Conservation (phyloP, 1,140 invertebrate genomes). For the Heliconius hermathena region DNA sequence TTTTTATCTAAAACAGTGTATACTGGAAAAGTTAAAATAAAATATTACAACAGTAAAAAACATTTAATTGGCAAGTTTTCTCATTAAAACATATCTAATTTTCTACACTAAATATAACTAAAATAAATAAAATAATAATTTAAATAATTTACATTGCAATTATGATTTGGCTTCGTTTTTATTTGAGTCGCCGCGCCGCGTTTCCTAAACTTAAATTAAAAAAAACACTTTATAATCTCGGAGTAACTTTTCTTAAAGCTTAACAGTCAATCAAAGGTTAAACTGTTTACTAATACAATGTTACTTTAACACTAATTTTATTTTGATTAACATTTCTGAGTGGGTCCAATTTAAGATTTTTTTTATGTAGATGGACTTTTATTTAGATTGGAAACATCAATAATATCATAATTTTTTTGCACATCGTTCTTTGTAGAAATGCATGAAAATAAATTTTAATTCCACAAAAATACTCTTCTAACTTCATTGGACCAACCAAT, state of each 20-base stretch:
- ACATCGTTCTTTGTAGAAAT: not conserved
- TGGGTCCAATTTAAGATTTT: no score
- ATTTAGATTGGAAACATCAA: no score
- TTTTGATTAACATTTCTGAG: no score
- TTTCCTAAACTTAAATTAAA: not conserved
- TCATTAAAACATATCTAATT: not conserved
- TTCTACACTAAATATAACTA: conserved; percentile 4
- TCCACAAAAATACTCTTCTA: not conserved
- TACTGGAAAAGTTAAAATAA: not conserved
- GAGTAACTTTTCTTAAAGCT: no score
- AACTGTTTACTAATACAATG: no score
- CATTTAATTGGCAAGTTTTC: conserved; percentile 39
- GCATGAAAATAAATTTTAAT: not conserved
- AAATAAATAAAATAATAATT: conserved; percentile 54
- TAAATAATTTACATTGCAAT: conserved; percentile 64
- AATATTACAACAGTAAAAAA: conserved; percentile 12
- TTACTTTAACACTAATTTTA: no score
- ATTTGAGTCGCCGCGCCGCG: not conserved
- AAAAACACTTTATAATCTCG: no score
- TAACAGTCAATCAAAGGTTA: no score
- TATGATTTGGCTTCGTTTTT: conserved; percentile 65
- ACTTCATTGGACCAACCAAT: not conserved
- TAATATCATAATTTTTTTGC: not conserved
- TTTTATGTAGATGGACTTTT: no score
- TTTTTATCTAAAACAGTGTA: no score